Percentiles rank a stretch among this genome's conserved stretches.
Evolutionary conservation across 2,113 vertebrate genomes (phyloP).

Genomic region (Trichomycterus rosablanca): DNA sequence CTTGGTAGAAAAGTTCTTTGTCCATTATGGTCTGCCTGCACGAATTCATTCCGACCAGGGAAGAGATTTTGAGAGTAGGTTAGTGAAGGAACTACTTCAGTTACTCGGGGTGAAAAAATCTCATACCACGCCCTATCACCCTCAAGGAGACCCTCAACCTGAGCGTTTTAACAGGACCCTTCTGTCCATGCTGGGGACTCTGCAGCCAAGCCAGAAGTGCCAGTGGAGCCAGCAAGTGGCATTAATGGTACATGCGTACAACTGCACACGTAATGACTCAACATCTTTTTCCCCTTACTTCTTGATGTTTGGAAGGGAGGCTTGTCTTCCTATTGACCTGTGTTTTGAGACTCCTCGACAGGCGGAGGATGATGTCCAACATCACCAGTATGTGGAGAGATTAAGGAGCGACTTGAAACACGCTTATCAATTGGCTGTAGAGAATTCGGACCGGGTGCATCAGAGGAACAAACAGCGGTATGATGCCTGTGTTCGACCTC

Average conservation of each 20-base stretch:
- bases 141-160: neutral
- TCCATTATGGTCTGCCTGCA: neutral
- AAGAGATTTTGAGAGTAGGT: neutral
- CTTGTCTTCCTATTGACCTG: neutral
- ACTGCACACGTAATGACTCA: neutral
- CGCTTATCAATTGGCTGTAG: neutral
- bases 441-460: neutral
- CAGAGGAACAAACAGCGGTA: neutral
- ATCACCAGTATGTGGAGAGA: constrained; percentile 5
- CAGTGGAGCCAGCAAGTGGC: neutral
- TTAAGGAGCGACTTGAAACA: neutral
- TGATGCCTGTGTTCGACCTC: neutral
- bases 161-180: neutral
- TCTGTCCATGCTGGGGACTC: neutral
- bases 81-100: neutral
- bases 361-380: neutral
- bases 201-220: neutral
- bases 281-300: neutral
- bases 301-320: neutral
- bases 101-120: neutral
- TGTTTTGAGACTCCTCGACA: neutral
- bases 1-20: neutral
- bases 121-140: neutral
- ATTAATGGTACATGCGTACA: neutral
- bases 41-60: constrained; percentile 8